phyloP scores from a whole-genome alignment of 2,888 invertebrate species.

The Hirtodrosophila histrioides region DNA sequence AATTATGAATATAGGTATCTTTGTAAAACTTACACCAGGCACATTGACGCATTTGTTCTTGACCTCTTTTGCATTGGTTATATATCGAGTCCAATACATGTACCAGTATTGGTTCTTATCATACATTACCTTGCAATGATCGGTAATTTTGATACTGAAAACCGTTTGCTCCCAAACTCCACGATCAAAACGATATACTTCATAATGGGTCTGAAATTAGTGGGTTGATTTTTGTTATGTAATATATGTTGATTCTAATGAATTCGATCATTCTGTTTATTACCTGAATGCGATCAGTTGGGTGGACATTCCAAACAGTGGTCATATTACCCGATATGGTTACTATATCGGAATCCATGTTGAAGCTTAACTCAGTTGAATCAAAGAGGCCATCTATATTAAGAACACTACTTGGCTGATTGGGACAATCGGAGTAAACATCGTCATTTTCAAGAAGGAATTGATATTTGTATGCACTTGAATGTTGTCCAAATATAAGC shows the following conservation, averaged over 20 bases:
- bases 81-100: slow-evolving; percentile 12
- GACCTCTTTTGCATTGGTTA: slow-evolving; percentile 20
- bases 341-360: fast-evolving
- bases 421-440: slow-evolving; percentile 11
- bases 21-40: slow-evolving; percentile 24
- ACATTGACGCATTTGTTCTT: slow-evolving; percentile 20
- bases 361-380: background rate
- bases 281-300: slow-evolving; percentile 28
- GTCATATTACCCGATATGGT: slow-evolving; percentile 19
- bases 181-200: background rate
- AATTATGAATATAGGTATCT: too few relatives aligned
- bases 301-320: slow-evolving; percentile 19
- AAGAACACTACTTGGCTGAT: background rate
- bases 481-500: background rate
- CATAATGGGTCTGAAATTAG: background rate
- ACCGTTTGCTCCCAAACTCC: slow-evolving; percentile 25
- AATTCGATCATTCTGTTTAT: background rate
- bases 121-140: slow-evolving; percentile 7
- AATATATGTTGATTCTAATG: background rate
- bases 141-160: fast-evolving
- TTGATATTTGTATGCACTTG: slow-evolving; percentile 22
- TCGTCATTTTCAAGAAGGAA: slow-evolving; percentile 2
- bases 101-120: slow-evolving; percentile 26
- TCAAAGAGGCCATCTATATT: background rate
- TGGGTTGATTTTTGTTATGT: too few relatives aligned